Percentiles rank a stretch among this genome's conserved stretches.
Conservation (phyloP, 2,888 invertebrate species). For the Drosophila phalerata region DNA sequence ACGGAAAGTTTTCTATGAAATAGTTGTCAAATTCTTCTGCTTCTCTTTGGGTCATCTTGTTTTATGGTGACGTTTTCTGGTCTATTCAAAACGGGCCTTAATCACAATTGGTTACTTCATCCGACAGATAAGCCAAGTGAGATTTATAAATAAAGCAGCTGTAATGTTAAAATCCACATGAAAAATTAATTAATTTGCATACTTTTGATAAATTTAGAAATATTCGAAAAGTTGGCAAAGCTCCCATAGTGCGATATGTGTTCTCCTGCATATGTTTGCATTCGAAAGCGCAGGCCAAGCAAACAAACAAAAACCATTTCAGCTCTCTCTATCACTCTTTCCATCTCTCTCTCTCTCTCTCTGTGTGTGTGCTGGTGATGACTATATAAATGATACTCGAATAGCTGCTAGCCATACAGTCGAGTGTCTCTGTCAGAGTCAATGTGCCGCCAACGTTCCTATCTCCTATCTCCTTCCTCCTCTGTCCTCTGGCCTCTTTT, state of each 20-base stretch:
- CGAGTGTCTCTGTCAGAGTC: slow-evolving; percentile 42
- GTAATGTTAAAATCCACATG: too few species aligned
- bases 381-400: slow-evolving; percentile 62
- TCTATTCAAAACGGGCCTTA: too few species aligned
- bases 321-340: not conserved
- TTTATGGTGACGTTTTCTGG: too few species aligned
- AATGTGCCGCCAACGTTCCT: slow-evolving; percentile 20
- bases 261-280: slow-evolving; percentile 60
- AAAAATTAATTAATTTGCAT: too few species aligned
- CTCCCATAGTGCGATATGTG: not conserved
- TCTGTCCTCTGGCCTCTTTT: not conserved
- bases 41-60: too few species aligned
- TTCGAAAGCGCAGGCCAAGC: slow-evolving; percentile 53
- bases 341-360: not conserved
- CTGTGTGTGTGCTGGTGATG: slow-evolving; percentile 36
- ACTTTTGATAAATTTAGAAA: not conserved
- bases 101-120: too few species aligned
- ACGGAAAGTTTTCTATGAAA: too few species aligned
- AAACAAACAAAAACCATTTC: slow-evolving; percentile 52
- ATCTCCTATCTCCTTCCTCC: not conserved
- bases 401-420: slow-evolving; percentile 44
- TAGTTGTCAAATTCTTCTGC: too few species aligned
- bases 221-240: not conserved
- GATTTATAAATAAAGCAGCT: too few species aligned
- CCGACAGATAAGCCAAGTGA: too few species aligned